Evolutionary conservation across 2,888 invertebrate species (phyloP), one percentile per base, ranked within the genome.

Genomic region (Euplagia quadripunctaria): DNA sequence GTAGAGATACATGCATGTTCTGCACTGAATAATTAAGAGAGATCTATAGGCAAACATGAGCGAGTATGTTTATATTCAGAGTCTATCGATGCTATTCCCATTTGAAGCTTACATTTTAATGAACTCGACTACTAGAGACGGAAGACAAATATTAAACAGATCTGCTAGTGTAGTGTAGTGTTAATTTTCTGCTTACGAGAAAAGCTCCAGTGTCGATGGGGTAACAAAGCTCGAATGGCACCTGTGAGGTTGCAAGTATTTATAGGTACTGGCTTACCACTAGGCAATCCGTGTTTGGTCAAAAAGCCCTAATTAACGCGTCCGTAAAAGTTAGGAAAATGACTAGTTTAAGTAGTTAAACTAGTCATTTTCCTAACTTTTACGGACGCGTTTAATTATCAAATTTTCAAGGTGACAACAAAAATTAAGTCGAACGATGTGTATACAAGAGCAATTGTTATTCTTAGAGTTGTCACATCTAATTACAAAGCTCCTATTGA

Each of bases 21-120:
- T 41, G 71, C 63, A 31, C 63, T 72, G 72, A 72, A 72, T 69
- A 73, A 65, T 73, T 68, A 73, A 69, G 12, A 11, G 68, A 58
- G 14, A n/a, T 51, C 46, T 49, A 51, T 46, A 70, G 12, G 41
- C 68, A 43, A 46, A 20, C 20, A 42, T 31, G 61, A 68, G 55
- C 51, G 67, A 12, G 55, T 51, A 42, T 63, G 43, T 68, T 72
- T 63, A 63, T 9, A 46, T 63, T 17, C 14, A 43, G 20, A 67
- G n/a, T 71, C 31, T 72, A 68, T 46, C 42, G 16, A 68, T 55
- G 63, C 16, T 64, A 55, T 31, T 31, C 46, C 55, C 20, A 72
- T 63, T 49, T 63, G 11, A n/a, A 64, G 42, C 51, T 72, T 49
- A 49, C 41, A 17, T 63, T 68, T 55, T 52, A 67, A 68, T 72